phyloP scores from a whole-genome alignment of 2,888 invertebrate genomes.

The Caenorhabditis auriculariae region DNA sequence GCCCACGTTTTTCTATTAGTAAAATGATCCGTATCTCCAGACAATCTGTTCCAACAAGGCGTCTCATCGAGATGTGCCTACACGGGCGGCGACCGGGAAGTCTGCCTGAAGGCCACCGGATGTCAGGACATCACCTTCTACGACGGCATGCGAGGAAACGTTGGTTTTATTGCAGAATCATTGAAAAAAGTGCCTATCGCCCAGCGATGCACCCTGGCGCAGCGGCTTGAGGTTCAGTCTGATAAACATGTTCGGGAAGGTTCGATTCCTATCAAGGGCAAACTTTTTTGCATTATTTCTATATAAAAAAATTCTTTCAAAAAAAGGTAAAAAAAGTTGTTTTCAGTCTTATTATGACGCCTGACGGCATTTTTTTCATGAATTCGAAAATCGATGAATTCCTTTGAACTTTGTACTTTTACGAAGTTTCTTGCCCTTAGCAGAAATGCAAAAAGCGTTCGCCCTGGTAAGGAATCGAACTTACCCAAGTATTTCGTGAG shows the following conservation, averaged over 20 bases:
- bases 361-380: no score
- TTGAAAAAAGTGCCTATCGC: not conserved
- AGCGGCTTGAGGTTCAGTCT: not conserved
- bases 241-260: not conserved
- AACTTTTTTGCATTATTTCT: not conserved
- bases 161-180: constrained; percentile 10
- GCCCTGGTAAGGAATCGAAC: no score
- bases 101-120: constrained; percentile 26
- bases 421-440: no score
- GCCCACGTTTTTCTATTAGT: no score
- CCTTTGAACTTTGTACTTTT: no score
- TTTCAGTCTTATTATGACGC: no score
- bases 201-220: not conserved
- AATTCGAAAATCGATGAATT: no score
- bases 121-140: constrained; percentile 35
- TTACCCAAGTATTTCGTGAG: no score
- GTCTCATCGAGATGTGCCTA: constrained; percentile 47
- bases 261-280: not conserved
- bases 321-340: no score
- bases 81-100: constrained; percentile 44
- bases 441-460: no score
- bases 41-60: constrained; percentile 40
- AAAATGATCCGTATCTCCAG: constrained; percentile 14
- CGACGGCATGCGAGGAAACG: constrained; percentile 47
- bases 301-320: no score